Evolutionary conservation across 2,888 invertebrate species (phyloP).

Genomic region (Ernsta delagoae): DNA sequence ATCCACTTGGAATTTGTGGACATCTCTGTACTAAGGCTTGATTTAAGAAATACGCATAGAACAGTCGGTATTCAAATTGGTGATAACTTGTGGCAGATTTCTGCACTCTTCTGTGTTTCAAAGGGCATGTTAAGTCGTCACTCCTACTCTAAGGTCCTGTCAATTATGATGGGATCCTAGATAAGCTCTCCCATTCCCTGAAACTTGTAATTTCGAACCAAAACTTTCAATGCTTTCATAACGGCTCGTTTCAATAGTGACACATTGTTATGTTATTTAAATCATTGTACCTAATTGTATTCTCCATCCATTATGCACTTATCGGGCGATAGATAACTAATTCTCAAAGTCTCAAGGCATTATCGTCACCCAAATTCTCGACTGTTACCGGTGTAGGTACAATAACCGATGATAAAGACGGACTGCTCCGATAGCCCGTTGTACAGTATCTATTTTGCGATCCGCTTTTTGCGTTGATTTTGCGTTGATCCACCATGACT

Average conservation of each 20-base stretch:
- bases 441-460: slow-evolving; percentile 35
- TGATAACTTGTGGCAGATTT: too few relatives aligned
- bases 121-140: too few relatives aligned
- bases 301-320: slow-evolving; percentile 17
- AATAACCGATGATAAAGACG: slow-evolving; percentile 34
- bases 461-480: slow-evolving; percentile 43
- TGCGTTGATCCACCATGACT: slow-evolving; percentile 42
- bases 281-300: background rate
- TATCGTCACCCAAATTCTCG: slow-evolving; percentile 24
- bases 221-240: background rate
- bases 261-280: background rate
- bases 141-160: too few relatives aligned
- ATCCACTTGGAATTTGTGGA: too few relatives aligned
- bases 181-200: too few relatives aligned
- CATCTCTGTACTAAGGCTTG: too few relatives aligned
- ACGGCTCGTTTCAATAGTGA: background rate
- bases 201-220: background rate
- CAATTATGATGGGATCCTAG: too few relatives aligned
- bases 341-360: background rate
- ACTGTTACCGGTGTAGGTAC: slow-evolving; percentile 18
- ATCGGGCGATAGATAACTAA: slow-evolving; percentile 31
- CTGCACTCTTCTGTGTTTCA: too few relatives aligned
- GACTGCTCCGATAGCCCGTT: slow-evolving; percentile 28
- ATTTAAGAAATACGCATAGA: too few relatives aligned
- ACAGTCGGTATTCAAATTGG: too few relatives aligned